Conservation (phyloP, 1,140 invertebrate genomes). For the Neotoxoptera formosana region DNA sequence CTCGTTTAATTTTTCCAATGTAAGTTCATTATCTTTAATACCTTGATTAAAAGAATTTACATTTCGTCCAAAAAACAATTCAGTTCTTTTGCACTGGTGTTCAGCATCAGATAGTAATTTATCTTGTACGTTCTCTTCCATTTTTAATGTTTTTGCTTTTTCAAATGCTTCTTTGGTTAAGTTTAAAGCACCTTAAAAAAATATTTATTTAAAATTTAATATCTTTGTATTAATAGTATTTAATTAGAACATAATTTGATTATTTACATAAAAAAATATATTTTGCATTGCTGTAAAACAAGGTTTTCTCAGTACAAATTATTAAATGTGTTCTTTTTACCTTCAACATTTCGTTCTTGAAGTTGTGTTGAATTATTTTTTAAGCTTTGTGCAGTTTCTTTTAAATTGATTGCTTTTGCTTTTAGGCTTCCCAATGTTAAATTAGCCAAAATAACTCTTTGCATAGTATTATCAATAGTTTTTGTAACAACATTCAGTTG, state of each 20-base stretch:
- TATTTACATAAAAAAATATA: not conserved
- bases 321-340: slow-evolving; percentile 62
- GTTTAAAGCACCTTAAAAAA: slow-evolving; percentile 78
- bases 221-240: too few species aligned
- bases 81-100: slow-evolving; percentile 81
- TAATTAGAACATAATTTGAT: not conserved
- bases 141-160: slow-evolving; percentile 73
- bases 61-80: slow-evolving; percentile 77
- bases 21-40: slow-evolving; percentile 74
- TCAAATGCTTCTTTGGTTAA: slow-evolving; percentile 83
- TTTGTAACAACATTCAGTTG: slow-evolving; percentile 70
- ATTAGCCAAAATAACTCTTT: slow-evolving; percentile 79
- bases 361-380: slow-evolving; percentile 87
- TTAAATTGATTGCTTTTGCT: slow-evolving; percentile 75
- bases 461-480: slow-evolving; percentile 77
- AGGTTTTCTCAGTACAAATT: not conserved
- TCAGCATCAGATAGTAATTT: slow-evolving; percentile 77
- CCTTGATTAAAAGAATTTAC: slow-evolving; percentile 74
- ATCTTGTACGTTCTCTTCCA: slow-evolving; percentile 68
- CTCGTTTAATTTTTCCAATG: slow-evolving; percentile 71
- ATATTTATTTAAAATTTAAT: not conserved
- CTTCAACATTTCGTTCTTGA: slow-evolving; percentile 94
- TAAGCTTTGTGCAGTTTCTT: slow-evolving; percentile 76
- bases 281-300: not conserved
- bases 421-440: slow-evolving; percentile 79